These are phyloP conservation scores for Drosophila sucinea DNA, from an alignment of 1,140 invertebrate genomes.

Conservation along the genomic window DNA sequence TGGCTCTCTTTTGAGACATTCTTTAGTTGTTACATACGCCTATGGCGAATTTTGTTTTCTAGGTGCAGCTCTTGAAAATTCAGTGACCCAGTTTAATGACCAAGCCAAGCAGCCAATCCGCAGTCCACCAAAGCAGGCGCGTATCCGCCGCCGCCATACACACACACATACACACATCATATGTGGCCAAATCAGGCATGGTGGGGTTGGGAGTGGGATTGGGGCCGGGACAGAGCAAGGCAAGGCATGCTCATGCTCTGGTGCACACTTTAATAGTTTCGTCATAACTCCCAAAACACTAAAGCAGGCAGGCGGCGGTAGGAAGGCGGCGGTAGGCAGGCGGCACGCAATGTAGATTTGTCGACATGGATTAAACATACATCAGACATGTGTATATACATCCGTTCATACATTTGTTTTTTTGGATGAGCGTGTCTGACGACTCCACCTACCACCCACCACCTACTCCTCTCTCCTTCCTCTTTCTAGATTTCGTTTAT, in stretches of 20 bases:
- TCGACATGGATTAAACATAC: constrained; percentile 34
- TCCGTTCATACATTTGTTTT: not conserved
- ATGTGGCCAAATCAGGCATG: no score
- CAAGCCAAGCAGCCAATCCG: constrained; percentile 38
- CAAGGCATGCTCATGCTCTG: constrained; percentile 49
- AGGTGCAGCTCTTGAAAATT: constrained; percentile 76
- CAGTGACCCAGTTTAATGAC: constrained; percentile 71
- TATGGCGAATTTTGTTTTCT: constrained; percentile 57
- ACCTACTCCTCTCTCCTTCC: not conserved
- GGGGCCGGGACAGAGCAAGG: no score
- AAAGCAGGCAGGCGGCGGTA: not conserved
- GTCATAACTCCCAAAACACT: constrained; percentile 51
- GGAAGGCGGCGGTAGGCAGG: constrained; percentile 1
- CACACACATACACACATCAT: not conserved
- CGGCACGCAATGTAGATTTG: constrained; percentile 61
- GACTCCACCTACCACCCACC: not conserved
- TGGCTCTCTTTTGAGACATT: constrained; percentile 4
- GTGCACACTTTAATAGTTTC: constrained; percentile 75
- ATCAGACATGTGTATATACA: constrained; percentile 15
- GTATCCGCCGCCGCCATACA: not conserved
- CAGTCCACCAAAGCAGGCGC: constrained; percentile 14
- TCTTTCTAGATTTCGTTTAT: no score
- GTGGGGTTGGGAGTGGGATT: no score
- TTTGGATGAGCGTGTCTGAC: not conserved
- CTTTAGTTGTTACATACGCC: constrained; percentile 25